These are phyloP conservation scores for Cladopsammia gracilis DNA, from an alignment of 64 coral and sea anemone genomes.

Conservation along the genomic window DNA sequence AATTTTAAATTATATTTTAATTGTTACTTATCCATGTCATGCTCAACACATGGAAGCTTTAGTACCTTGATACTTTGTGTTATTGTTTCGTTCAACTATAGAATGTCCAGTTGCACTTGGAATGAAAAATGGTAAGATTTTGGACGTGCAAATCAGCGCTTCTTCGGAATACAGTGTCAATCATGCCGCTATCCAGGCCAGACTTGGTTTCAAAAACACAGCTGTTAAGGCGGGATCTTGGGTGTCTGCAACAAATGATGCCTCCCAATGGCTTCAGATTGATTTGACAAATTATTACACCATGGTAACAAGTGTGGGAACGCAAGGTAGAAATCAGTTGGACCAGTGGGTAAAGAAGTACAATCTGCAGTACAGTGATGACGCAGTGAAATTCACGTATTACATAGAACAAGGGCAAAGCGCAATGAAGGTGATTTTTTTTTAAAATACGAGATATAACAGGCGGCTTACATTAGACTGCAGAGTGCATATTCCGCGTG, in stretches of 20 bases:
- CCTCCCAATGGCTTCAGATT: conserved; percentile 55
- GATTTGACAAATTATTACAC: conserved; percentile 26
- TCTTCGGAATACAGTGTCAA: conserved; percentile 3
- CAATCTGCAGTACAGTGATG: conserved; percentile 2
- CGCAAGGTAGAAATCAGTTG: conserved; percentile 34
- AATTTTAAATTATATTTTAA: no score
- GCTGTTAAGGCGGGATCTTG: background rate
- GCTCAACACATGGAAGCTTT: no score
- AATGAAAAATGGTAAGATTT: background rate
- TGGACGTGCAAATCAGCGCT: conserved; percentile 28
- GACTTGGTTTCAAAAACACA: conserved; percentile 27
- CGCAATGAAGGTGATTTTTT: background rate
- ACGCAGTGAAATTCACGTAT: background rate
- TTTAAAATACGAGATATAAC: no score
- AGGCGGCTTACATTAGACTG: no score
- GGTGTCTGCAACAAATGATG: background rate
- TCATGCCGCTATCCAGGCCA: conserved; percentile 25
- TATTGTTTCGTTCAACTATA: no score
- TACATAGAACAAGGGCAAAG: background rate
- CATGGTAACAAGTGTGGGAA: conserved; percentile 12
- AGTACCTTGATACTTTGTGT: no score
- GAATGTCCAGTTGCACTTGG: background rate
- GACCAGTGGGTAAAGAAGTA: conserved; percentile 51
- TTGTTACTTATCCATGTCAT: no score
- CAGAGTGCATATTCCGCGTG: no score